Conservation (phyloP, 2,113 vertebrate species). For the Nanger granti region DNA sequence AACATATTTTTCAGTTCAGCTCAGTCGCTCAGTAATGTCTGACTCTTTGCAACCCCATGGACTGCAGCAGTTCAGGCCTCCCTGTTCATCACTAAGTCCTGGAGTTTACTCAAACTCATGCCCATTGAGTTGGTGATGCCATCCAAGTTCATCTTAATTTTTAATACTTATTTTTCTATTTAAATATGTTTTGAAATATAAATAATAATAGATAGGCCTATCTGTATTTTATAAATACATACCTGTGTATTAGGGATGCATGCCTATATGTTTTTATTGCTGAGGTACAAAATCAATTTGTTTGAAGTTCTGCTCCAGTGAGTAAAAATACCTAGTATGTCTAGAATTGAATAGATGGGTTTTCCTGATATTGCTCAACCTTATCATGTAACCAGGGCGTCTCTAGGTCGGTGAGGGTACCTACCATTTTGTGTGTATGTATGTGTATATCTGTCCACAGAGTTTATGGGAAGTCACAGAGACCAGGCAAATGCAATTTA, state of each 20-base stretch:
- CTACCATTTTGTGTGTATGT: too few relatives aligned
- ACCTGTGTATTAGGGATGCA: neutral
- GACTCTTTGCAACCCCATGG: neutral
- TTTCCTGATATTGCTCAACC: neutral
- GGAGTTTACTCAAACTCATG: neutral
- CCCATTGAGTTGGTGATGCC: neutral
- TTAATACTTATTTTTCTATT: neutral
- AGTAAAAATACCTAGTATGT: neutral
- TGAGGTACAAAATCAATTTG: neutral
- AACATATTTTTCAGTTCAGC: neutral
- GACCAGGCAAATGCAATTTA: conserved; percentile 10
- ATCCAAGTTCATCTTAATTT: neutral
- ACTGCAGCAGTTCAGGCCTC: neutral
- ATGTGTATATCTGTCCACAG: neutral
- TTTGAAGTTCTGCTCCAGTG: neutral
- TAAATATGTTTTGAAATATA: neutral
- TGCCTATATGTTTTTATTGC: neutral
- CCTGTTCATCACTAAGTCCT: neutral
- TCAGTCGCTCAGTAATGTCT: neutral
- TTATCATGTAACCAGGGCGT: neutral
- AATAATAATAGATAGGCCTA: neutral
- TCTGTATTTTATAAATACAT: neutral
- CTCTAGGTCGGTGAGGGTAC: neutral
- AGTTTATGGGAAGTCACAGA: neutral
- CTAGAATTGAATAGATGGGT: neutral